Evolutionary conservation across 2,797 vertebrate genomes (phyloP).

Genomic region (Eospalax fontanierii): DNA sequence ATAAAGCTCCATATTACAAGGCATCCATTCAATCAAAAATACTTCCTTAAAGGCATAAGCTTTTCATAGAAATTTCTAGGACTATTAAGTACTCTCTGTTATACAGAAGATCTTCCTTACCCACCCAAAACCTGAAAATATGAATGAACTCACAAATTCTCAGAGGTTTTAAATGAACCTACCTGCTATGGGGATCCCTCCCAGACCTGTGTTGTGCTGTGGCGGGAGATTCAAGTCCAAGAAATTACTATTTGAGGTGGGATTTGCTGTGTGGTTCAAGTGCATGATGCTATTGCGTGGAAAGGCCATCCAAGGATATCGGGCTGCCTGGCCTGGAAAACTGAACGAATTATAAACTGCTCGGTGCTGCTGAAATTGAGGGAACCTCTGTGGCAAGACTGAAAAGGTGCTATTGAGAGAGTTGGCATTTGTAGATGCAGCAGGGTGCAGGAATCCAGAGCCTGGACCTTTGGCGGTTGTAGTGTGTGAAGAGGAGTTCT

Average conservation of each 20-base stretch:
- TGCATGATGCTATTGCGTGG: slow-evolving; percentile 98
- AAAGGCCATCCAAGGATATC: slow-evolving; percentile 98
- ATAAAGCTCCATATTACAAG: slow-evolving; percentile 93
- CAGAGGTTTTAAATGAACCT: slow-evolving; percentile 85
- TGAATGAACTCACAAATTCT: slow-evolving; percentile 79
- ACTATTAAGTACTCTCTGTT: slow-evolving; percentile 47
- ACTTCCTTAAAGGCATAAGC: slow-evolving; percentile 70
- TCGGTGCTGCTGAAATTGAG: slow-evolving; percentile 97
- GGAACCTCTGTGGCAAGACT: slow-evolving; percentile 95
- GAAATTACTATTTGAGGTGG: slow-evolving; percentile 99
- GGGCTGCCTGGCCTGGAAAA: slow-evolving; percentile 96
- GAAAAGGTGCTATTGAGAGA: slow-evolving; percentile 93
- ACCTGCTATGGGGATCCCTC: slow-evolving; percentile 99
- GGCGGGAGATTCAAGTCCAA: slow-evolving; percentile 98
- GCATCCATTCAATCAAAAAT: slow-evolving; percentile 82
- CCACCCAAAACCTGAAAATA: slow-evolving; percentile 85
- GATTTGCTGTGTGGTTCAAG: slow-evolving; percentile 98
- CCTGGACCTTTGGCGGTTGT: slow-evolving; percentile 92
- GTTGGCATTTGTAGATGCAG: slow-evolving; percentile 92
- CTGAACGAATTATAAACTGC: slow-evolving; percentile 98
- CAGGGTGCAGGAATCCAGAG: slow-evolving; percentile 92
- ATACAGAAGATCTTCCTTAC: slow-evolving; percentile 77
- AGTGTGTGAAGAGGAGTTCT: slow-evolving; percentile 91
- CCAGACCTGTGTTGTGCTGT: slow-evolving; percentile 98
- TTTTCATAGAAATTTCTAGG: slow-evolving; percentile 74